Percentiles rank a stretch among this genome's conserved stretches.
These are phyloP conservation scores for Ferdinandea cuprea DNA, from an alignment of 2,888 invertebrate genomes.

Conservation along the genomic window DNA sequence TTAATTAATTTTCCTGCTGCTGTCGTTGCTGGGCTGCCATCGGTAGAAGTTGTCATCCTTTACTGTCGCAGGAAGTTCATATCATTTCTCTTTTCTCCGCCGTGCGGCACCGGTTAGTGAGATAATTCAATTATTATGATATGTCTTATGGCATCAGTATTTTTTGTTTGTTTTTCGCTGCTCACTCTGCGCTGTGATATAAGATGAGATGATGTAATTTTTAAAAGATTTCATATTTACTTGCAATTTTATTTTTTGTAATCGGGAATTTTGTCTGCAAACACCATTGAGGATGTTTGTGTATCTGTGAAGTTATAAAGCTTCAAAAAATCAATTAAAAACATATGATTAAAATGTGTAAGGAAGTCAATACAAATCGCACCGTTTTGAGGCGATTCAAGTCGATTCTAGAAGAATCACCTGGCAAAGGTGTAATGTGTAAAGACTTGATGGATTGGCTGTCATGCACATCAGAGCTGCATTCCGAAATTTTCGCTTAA, in stretches of 20 bases:
- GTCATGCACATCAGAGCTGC: no score
- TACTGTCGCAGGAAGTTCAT: slow-evolving; percentile 25
- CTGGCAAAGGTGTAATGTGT: no score
- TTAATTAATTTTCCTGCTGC: slow-evolving; percentile 72
- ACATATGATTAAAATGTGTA: no score
- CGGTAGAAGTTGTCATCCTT: slow-evolving; percentile 53
- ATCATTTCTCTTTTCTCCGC: slow-evolving; percentile 10
- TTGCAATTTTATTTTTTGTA: not conserved
- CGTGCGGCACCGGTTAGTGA: slow-evolving; percentile 8
- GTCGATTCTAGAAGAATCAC: no score
- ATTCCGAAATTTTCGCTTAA: no score
- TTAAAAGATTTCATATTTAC: not conserved
- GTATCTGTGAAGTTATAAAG: no score
- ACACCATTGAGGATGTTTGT: not conserved
- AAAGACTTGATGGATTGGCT: no score
- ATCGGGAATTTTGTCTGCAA: not conserved
- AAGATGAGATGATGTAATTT: not conserved
- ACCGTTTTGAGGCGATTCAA: no score
- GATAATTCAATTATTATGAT: slow-evolving; percentile 50
- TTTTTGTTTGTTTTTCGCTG: not conserved
- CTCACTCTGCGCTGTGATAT: no score
- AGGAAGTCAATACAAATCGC: no score
- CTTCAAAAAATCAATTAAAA: no score
- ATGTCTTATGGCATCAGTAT: not conserved
- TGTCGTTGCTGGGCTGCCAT: slow-evolving; percentile 28